phyloP scores from a whole-genome alignment of 1,140 invertebrate genomes.

The Drosophila jambulina region DNA sequence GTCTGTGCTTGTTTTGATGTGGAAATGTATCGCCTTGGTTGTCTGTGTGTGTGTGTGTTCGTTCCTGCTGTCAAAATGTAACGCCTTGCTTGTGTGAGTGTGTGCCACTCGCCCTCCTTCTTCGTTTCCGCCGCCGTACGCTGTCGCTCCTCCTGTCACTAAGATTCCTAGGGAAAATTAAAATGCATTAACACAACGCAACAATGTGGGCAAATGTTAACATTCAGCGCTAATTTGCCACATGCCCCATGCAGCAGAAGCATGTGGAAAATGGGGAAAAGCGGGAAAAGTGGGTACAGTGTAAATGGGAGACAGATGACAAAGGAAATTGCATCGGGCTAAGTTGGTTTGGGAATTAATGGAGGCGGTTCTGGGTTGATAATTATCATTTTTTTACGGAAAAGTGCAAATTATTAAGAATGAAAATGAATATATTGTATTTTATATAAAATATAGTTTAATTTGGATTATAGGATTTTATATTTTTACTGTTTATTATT shows the following conservation, averaged over 20 bases:
- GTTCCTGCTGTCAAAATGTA: not conserved
- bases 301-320: not conserved
- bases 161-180: slow-evolving; percentile 50
- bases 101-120: not conserved
- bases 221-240: slow-evolving; percentile 79
- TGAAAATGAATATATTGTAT: too few relatives aligned
- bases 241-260: slow-evolving; percentile 47
- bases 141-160: not conserved
- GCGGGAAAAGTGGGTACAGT: not conserved
- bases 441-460: not conserved
- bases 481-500: too few relatives aligned
- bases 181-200: slow-evolving; percentile 79
- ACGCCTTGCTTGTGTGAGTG: not conserved
- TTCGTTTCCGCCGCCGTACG: not conserved
- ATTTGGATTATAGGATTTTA: not conserved
- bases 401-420: not conserved
- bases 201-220: slow-evolving; percentile 80
- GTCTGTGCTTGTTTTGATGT: not conserved
- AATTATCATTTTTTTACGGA: not conserved
- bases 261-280: slow-evolving; percentile 2
- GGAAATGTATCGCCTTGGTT: not conserved
- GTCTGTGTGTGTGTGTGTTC: not conserved
- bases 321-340: slow-evolving; percentile 20
- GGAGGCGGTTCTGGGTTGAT: not conserved
- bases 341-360: slow-evolving; percentile 15